Base-by-base conservation (phyloP, 2,888 invertebrate genomes). In the Oxystoma pomonae region DNA sequence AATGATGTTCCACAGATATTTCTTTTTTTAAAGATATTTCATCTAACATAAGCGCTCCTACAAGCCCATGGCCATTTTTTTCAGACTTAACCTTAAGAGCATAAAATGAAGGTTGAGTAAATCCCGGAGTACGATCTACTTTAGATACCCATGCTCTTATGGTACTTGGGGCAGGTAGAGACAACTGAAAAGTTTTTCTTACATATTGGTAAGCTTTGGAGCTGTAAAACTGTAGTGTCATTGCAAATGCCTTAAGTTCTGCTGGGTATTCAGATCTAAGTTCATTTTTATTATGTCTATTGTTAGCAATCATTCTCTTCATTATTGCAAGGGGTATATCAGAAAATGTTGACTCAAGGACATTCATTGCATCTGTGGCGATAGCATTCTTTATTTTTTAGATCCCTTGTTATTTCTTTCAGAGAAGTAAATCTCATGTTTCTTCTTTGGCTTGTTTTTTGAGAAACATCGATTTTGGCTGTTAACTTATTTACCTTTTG, bases 21-120 rank as follows among this genome's bases (percentile, higher is more conserved):
- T 61, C 57, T 55, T 61, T n/a, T 55, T 21, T 64, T 12, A 57
- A 55, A 16, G 62, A 59, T 21, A 60, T 65, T 50, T 65, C 60
- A 63, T 65, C 60, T 22, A 61, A 50, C 52, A 61, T 61, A 20
- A 61, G 52, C 5, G 19, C 5, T 3, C 57, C 20, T 16, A 61
- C 2, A 16, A 35, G 5, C 1, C 19, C 16, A n/a, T 18, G 21
- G 35, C 20, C 18, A 5, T 22, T 20, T 19, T 52, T 60, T 56
- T 55, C 55, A 35, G 35, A 3, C 35, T 35, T 57, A 5, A 22
- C 16, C n/a, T 61, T 57, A 1, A 61, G 20, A 52, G 53, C 16
- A 18, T 61, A 57, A 57, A 61, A 57, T 16, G 57, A 19, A 16
- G 50, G 17, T 9, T 20, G 1, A n/a, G 58, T 59, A 56, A 63